Base-by-base conservation (phyloP, 2,797 vertebrate species). In the Halcyon leucocephala region DNA sequence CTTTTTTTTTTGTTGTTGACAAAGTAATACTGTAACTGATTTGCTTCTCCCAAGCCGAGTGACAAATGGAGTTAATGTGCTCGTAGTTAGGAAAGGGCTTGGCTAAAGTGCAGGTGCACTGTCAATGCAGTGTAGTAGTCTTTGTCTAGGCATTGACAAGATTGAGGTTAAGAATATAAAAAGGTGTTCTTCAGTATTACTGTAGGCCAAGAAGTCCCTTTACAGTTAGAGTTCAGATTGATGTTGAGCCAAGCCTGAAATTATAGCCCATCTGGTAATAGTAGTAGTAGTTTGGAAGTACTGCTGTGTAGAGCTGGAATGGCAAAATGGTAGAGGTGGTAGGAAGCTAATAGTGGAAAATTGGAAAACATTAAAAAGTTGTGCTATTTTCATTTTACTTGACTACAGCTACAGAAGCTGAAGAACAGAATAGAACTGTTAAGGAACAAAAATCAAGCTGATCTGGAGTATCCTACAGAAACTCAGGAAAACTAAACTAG, bases 331-430 rank as follows among this genome's bases (percentile, higher is more conserved):
- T 67, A 91, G 73, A 90, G 77, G 49, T 88, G 73, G 60, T 73
- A 82, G 90, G 41, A 93, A 93, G 33, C 80, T 83, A 92, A 77
- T 41, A 82, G 78, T 78, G 44, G 83, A 78, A 96, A 87, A 81
- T 4, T 31, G 49, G 41, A 57, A 74, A 79, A 52, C 39, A 16
- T 87, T 82, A 44, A 70, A 88, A 89, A 69, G 24, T 90, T 89
- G 24, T 29, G 13, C n/a, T 94, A 7, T 77, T 79, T 93, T 84
- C 48, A 29, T 90, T 86, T 81, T 60, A 66, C 9, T 62, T 86
- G 73, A 60, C n/a, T 79, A 20, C 72, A 52, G 54, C 37, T 86
- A 20, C 55, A 86, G 73, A 93, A 90, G 61, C 57, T 81, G 65
- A 62, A 90, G 57, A 94, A 31, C 51, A 86, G 42, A 89, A 35